Percentiles rank a stretch among this genome's conserved stretches.
Conservation (phyloP, 2,888 invertebrate genomes). For the Bugulina stolonifera region DNA sequence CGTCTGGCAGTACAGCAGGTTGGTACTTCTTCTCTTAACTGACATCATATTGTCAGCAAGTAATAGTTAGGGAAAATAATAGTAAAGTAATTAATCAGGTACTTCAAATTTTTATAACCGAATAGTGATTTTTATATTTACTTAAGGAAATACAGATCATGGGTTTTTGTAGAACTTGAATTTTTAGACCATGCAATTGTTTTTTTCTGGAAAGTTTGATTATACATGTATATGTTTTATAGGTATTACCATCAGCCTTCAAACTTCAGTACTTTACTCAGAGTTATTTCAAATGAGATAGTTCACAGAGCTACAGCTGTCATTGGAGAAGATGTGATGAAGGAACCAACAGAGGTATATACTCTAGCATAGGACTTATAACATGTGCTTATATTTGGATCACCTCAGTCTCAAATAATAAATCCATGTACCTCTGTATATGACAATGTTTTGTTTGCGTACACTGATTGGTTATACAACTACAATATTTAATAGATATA, state of each 20-base stretch:
- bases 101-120: too few species aligned
- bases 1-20: conserved; percentile 41
- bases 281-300: conserved; percentile 50
- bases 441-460: too few species aligned
- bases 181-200: background rate
- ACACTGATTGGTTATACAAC: too few species aligned
- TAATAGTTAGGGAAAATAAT: too few species aligned
- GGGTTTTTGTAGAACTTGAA: background rate
- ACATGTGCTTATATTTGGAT: too few species aligned
- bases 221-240: conserved; percentile 26
- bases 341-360: conserved; percentile 48
- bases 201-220: background rate
- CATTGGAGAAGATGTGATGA: conserved; percentile 49
- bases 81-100: too few species aligned
- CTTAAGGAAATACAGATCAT: background rate
- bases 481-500: too few species aligned
- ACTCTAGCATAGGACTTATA: too few species aligned
- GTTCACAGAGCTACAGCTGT: conserved; percentile 50
- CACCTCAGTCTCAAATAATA: too few species aligned
- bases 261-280: conserved; percentile 46
- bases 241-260: conserved; percentile 51
- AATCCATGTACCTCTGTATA: too few species aligned
- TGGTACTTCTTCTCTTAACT: background rate
- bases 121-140: too few species aligned
- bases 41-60: too few species aligned